Evolutionary conservation across 2,888 invertebrate genomes (phyloP).

Genomic region (Apomyelois bistriatella): DNA sequence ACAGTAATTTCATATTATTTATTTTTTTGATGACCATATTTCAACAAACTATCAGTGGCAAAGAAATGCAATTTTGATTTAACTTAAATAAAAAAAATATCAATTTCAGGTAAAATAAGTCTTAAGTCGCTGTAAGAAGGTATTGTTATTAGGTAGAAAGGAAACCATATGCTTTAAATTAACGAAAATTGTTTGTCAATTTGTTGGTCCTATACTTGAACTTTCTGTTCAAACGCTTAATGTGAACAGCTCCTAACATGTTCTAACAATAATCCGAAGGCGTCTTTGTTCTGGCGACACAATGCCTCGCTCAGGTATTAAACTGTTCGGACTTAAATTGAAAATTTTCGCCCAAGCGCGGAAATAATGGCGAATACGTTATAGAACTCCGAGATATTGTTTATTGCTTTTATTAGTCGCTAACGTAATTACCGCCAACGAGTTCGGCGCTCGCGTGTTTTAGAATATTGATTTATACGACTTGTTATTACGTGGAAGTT

Average conservation of each 20-base stretch:
- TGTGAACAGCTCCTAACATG: slow-evolving; percentile 4
- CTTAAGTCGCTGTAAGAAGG: too few relatives aligned
- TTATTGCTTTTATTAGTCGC: slow-evolving; percentile 24
- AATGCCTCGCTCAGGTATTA: slow-evolving; percentile 37
- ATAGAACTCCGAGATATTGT: slow-evolving; percentile 29
- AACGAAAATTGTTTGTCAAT: background rate
- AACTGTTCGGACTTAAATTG: slow-evolving; percentile 39
- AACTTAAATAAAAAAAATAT: too few relatives aligned
- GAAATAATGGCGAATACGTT: slow-evolving; percentile 31
- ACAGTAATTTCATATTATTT: too few relatives aligned
- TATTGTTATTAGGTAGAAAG: too few relatives aligned
- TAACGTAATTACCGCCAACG: slow-evolving; percentile 23
- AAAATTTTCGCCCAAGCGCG: slow-evolving; percentile 36
- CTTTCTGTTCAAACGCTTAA: background rate
- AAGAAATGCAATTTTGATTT: too few relatives aligned
- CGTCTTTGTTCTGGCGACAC: slow-evolving; percentile 31
- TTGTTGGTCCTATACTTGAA: background rate
- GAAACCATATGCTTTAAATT: background rate
- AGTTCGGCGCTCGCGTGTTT: slow-evolving; percentile 13
- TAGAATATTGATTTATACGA: slow-evolving; percentile 1
- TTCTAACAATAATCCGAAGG: slow-evolving; percentile 30
- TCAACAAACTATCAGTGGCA: too few relatives aligned
- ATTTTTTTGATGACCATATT: too few relatives aligned
- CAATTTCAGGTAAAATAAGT: too few relatives aligned
- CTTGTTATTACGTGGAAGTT: slow-evolving; percentile 4